Percentiles rank a stretch among this genome's conserved stretches.
Evolutionary conservation across 2,888 invertebrate species (phyloP).

Genomic region (Branchipolynoe longqiensis): DNA sequence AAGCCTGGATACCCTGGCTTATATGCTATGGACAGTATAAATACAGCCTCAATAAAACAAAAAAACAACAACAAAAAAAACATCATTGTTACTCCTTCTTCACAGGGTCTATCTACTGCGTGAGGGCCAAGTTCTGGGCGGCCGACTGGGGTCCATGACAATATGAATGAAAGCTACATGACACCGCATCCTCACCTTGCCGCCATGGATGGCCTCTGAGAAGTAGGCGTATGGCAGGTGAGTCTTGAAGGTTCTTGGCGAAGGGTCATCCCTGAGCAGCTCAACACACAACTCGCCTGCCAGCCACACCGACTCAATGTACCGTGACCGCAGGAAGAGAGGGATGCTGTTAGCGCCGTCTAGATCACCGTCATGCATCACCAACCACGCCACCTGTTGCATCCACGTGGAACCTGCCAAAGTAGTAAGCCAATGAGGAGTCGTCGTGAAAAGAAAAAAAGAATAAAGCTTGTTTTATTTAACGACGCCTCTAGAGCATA

Average conservation of each 20-base stretch:
- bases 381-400: conserved; percentile 81
- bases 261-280: neutral
- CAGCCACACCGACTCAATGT: conserved; percentile 32
- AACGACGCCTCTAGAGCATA: no score
- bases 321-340: conserved; percentile 67
- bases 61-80: no score
- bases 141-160: no score
- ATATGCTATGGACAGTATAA: no score
- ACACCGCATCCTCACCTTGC: conserved; percentile 26
- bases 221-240: conserved; percentile 48
- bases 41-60: no score
- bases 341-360: conserved; percentile 75
- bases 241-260: conserved; percentile 57
- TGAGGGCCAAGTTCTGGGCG: no score
- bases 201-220: neutral
- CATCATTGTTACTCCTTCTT: no score
- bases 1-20: no score
- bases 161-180: no score
- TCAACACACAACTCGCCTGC: neutral
- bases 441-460: no score
- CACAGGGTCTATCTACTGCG: no score
- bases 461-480: no score
- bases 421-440: neutral
- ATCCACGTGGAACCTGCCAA: conserved; percentile 82
- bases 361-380: conserved; percentile 80